Evolutionary conservation across 2,888 invertebrate species (phyloP).

Genomic region (Actias luna): DNA sequence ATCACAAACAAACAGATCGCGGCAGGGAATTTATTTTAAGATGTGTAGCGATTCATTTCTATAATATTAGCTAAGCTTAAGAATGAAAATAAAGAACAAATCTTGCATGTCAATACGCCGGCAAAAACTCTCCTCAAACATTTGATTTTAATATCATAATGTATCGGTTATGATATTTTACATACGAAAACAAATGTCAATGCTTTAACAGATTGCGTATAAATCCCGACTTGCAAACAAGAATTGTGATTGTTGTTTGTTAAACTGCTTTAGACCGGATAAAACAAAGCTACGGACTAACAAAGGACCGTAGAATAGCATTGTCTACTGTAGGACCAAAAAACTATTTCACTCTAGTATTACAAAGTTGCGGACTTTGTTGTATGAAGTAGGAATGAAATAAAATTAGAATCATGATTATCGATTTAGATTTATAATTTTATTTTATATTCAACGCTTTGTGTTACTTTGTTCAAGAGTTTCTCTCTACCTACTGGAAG

Average conservation of each 20-base stretch:
- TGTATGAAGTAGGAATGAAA: neutral
- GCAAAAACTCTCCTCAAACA: too few relatives aligned
- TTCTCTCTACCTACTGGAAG: neutral
- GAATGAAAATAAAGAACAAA: too few relatives aligned
- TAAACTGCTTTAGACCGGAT: slow-evolving; percentile 4
- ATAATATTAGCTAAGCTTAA: too few relatives aligned
- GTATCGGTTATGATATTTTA: neutral
- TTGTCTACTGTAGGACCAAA: neutral
- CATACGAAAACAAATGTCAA: neutral
- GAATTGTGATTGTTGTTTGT: slow-evolving; percentile 4
- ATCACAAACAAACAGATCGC: too few relatives aligned
- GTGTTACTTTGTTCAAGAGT: neutral
- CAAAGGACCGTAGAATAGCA: neutral
- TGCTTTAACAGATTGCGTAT: neutral
- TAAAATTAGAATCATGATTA: neutral
- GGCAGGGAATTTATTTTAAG: too few relatives aligned
- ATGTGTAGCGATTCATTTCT: too few relatives aligned
- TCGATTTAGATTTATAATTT: neutral
- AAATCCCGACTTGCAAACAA: slow-evolving; percentile 2
- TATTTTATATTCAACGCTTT: neutral
- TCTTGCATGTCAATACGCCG: too few relatives aligned
- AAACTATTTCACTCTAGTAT: neutral
- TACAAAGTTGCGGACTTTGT: neutral
- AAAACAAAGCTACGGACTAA: slow-evolving; percentile 5
- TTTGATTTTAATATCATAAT: neutral